Base-by-base conservation (phyloP, 1,140 invertebrate genomes). In the Conus ventricosus region DNA sequence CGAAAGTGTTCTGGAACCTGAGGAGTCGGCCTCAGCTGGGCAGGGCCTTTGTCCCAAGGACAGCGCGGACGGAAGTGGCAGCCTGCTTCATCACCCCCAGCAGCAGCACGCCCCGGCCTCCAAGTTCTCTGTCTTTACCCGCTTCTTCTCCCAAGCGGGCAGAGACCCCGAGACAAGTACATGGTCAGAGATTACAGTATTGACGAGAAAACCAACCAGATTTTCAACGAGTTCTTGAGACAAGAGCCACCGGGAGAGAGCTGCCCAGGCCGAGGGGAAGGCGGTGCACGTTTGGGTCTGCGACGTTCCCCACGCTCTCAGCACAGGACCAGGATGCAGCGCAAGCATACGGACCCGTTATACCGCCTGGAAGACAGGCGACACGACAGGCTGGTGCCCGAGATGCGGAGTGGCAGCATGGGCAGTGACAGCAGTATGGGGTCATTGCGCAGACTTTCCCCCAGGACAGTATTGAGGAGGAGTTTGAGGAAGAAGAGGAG, bases 181-280 rank as follows among this genome's bases (percentile, higher is more conserved):
- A 87, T 93, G 20, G 85, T 92, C 23, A 90, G 96, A 90, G 96
- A 96, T 90, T 96, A 96, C 92, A 96, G 95, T 88, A 96, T 96
- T 85, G 96, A 96, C 91, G 95, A 96, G 91, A 96, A 96, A 91
- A 95, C 96, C 7, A 96, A 96, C 91, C 95, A 95, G 76, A 92
- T 96, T 13, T 96, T 96, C 90, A 95, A 96, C 53, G 96, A 96
- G 89, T 96, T 96, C 92, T 94, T 96, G 88, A 93, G 96, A 8
- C 95, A 94, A 85, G 96, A 96, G 89, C 27, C 78, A 5, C 94
- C 95, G 71, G 55, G 80, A 15, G 84, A 81, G 71, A 63, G 39
- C 27, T 60, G 54, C n/a, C 39, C 67, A 0, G 67, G 67, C 20
- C 67, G 67, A 20, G 67, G 67, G 67, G 67, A 71, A 23, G 67